Evolutionary conservation across 2,888 invertebrate species (phyloP), one percentile per base, ranked within the genome.

Genomic region (Idaea dimidiata): DNA sequence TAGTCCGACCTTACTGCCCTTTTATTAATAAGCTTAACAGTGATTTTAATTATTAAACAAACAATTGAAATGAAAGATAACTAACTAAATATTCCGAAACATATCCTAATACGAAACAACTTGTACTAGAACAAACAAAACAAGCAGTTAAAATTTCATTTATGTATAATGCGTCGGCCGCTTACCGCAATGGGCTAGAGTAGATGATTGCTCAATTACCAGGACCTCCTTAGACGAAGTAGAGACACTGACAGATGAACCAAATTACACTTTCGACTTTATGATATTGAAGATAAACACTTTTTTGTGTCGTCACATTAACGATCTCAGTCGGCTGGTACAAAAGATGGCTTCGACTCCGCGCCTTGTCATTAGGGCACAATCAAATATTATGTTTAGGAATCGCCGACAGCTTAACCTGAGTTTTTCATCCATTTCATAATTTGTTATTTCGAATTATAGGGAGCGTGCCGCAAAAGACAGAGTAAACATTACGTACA

Each of bases 121-220:
- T 14, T 10, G 8, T 14, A 56, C 77, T 82, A 72, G 78, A 83
- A 81, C 78, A 82, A 83, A 84, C 72, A 88, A 89, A 88, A 87
- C 87, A 88, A 90, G 89, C 86, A 84, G 80, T 82, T 67, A 72
- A 83, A 87, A 83, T 79, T 88, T 87, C 86, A 88, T 90, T 90
- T 88, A 88, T 88, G 84, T 86, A 84, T 82, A 79, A 86, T 86
- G 84, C 87, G 84, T 83, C 82, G 85, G 84, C 83, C 82, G 89
- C 87, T 90, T 85, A 91, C 91, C 91, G 82, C 91, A 91, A 84
- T 82, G 80, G 86, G 79, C 86, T 89, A 88, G 90, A 90, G 88
- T 86, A 90, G 88, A 90, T 90, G 88, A 92, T 92, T 92, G 92
- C 91, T 92, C 92, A 91, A 92, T 92, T 91, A 91, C 88, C 81